A percentile compares a stretch with the other conserved stretches of the same genome.
These are phyloP conservation scores for Bactericera cockerelli DNA, from an alignment of 1,140 invertebrate genomes.

Conservation along the genomic window DNA sequence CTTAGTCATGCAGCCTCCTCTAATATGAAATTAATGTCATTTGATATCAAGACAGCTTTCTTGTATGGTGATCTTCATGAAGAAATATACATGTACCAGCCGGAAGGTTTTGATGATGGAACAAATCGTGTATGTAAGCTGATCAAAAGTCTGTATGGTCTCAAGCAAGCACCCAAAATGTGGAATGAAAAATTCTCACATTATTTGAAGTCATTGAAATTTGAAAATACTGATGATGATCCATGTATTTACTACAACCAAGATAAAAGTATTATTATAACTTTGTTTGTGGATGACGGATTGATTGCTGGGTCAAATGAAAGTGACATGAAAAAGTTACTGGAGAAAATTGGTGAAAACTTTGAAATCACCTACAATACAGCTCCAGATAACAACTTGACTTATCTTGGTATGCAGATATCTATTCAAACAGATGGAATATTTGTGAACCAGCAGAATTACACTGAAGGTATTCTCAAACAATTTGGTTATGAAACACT, in stretches of 20 bases:
- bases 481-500: no score
- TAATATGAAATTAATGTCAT: slow-evolving; percentile 25
- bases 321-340: no score
- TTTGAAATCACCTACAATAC: no score
- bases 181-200: slow-evolving; percentile 25
- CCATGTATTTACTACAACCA: slow-evolving; percentile 22
- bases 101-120: slow-evolving; percentile 21
- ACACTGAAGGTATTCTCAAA: no score
- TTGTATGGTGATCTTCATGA: slow-evolving; percentile 26
- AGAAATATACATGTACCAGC: slow-evolving; percentile 28
- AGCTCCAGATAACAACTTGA: no score
- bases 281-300: slow-evolving; percentile 11
- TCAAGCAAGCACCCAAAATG: slow-evolving; percentile 25
- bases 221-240: slow-evolving; percentile 20
- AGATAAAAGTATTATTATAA: slow-evolving; percentile 12
- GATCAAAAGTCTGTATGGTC: slow-evolving; percentile 26
- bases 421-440: no score
- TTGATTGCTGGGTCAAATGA: neutral
- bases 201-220: slow-evolving; percentile 15
- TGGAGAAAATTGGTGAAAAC: no score
- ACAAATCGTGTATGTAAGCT: slow-evolving; percentile 23
- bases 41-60: slow-evolving; percentile 29
- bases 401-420: no score
- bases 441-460: no score
- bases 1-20: slow-evolving; percentile 26